Conservation (phyloP, 2,888 invertebrate genomes). For the Euclidia mi region DNA sequence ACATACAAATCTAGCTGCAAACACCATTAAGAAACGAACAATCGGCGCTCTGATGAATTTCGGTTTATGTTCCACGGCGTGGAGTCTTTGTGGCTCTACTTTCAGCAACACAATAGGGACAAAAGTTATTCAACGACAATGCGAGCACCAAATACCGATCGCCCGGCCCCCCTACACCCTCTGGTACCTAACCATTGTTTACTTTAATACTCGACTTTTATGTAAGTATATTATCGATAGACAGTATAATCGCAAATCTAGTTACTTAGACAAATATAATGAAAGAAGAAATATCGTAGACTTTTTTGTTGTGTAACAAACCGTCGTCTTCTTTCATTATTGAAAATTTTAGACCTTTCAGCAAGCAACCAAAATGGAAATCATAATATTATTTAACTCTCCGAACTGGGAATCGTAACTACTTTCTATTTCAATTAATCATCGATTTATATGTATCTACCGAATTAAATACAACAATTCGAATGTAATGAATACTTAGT, state of each 20-base stretch:
- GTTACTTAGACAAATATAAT: too few relatives aligned
- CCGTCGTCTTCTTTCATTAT: too few relatives aligned
- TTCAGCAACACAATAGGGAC: constrained; percentile 90
- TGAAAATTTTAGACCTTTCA: too few relatives aligned
- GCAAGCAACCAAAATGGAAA: too few relatives aligned
- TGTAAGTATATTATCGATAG: constrained; percentile 78
- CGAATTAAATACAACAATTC: too few relatives aligned
- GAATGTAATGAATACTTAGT: too few relatives aligned
- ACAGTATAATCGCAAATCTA: constrained; percentile 77
- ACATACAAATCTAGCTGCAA: constrained; percentile 70
- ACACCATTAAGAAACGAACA: constrained; percentile 85
- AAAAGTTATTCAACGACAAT: constrained; percentile 90
- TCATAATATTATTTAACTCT: too few relatives aligned
- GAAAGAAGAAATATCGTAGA: constrained; percentile 21
- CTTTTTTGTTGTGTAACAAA: neutral
- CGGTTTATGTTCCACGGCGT: constrained; percentile 87
- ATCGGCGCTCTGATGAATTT: constrained; percentile 88
- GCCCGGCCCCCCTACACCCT: constrained; percentile 75
- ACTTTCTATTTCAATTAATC: too few relatives aligned
- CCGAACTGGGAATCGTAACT: too few relatives aligned
- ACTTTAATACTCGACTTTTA: constrained; percentile 88
- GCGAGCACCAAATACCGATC: constrained; percentile 90
- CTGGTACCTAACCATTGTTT: constrained; percentile 84
- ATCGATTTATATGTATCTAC: too few relatives aligned
- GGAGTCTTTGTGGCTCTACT: constrained; percentile 89